Evolutionary conservation across 2,888 invertebrate species (phyloP).

Genomic region (Andrena flavipes): DNA sequence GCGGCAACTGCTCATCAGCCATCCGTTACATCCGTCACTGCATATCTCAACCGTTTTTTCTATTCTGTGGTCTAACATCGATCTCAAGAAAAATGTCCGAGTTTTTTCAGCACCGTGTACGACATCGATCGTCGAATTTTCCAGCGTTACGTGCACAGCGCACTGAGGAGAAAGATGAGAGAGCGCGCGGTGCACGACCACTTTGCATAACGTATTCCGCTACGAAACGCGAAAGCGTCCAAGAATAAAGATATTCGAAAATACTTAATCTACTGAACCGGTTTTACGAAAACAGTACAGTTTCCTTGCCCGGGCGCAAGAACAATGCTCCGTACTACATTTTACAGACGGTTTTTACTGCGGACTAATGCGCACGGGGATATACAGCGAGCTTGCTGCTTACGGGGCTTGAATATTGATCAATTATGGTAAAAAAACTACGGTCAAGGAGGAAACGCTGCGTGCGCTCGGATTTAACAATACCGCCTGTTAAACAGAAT

Average conservation of each 20-base stretch:
- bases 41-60: no score
- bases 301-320: conserved; percentile 29
- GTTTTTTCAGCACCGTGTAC: no score
- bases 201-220: conserved; percentile 51
- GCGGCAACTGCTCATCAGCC: no score
- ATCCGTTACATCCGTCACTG: no score
- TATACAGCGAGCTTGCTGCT: conserved; percentile 16
- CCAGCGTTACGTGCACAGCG: background rate
- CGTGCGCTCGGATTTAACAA: background rate
- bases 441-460: background rate
- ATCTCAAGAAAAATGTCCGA: no score
- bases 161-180: background rate
- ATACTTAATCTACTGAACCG: conserved; percentile 44
- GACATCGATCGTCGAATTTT: conserved; percentile 20
- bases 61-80: no score
- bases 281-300: conserved; percentile 43
- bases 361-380: conserved; percentile 23
- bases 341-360: conserved; percentile 18
- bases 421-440: background rate
- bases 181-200: conserved; percentile 17
- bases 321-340: conserved; percentile 29
- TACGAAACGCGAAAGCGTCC: conserved; percentile 33
- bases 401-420: conserved; percentile 37
- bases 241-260: conserved; percentile 45
- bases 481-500: background rate